Evolutionary conservation across 2,888 invertebrate species (phyloP), one percentile per base, ranked within the genome.

Genomic region (Cremastobaeus sp.): DNA sequence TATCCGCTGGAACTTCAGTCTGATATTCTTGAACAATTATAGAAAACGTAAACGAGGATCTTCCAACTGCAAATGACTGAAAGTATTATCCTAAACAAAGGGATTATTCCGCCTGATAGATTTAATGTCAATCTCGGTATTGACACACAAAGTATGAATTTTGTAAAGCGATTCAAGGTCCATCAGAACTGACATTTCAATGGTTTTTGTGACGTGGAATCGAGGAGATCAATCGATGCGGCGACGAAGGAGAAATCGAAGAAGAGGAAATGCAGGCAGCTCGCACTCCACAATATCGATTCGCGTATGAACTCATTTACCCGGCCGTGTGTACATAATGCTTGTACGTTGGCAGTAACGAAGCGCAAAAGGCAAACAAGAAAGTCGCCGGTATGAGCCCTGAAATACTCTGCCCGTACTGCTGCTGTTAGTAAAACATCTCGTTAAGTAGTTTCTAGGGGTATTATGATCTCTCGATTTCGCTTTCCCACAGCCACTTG

Each of bases 361-460:
- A 71, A 52, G 57, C 71, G 57, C 57, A 71, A 50, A 64, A 71
- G 71, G 71, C 52, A 71, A 64, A 71, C 64, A 71, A 64, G 71
- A 57, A 71, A 71, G 71, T 71, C 71, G 64, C 18, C 34, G 34
- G 45, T 39, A 35, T 57, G 37, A 57, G 57, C 34, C 17, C 39
- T 52, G 71, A 71, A 65, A 64, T 32, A 45, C 57, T 45, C 48
- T 25, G 30, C 14, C 43, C 35, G 64, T 50, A n/a, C n/a, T 70
- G 57, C 43, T 11, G 28, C 28, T 25, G 48, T 64, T 50, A 28
- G 62, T 47, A 57, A 64, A 71, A 71, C 64, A 57, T 48, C 70
- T 71, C 43, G 55, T 71, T 71, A 71, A 64, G 37, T 35, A 41
- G 35, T 43, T 71, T 50, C 64, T 50, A 64, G 57, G 62, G 62